Percentiles rank a stretch among this genome's conserved stretches.
These are phyloP conservation scores for Podarcis lilfordi DNA, from an alignment of 2,797 vertebrate species.

Conservation along the genomic window DNA sequence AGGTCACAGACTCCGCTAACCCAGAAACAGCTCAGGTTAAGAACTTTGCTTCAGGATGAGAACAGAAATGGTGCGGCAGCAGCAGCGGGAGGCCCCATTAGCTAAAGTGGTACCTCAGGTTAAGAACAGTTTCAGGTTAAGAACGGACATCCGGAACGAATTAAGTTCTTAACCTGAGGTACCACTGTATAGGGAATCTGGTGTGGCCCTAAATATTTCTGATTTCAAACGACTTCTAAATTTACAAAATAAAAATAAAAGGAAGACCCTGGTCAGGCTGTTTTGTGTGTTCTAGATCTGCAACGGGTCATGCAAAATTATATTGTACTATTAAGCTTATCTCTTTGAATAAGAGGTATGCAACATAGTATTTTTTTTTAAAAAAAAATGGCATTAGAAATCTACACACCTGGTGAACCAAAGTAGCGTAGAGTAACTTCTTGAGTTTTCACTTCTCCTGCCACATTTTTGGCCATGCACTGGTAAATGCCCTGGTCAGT, in stretches of 20 bases:
- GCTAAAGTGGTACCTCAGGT: no score
- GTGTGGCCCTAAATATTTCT: not conserved
- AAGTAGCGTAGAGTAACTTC: slow-evolving; percentile 96
- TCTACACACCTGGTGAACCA: slow-evolving; percentile 89
- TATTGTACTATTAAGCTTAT: slow-evolving; percentile 8
- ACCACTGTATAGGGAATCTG: not conserved
- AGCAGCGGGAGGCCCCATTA: no score
- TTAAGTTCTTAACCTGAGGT: no score
- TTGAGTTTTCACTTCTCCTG: slow-evolving; percentile 95
- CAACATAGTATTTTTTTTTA: not conserved
- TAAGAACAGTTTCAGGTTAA: no score
- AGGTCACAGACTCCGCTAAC: no score
- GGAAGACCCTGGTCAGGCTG: not conserved
- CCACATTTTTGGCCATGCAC: slow-evolving; percentile 98
- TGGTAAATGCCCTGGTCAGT: slow-evolving; percentile 97
- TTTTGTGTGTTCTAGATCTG: not conserved
- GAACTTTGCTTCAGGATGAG: no score
- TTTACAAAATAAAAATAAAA: not conserved
- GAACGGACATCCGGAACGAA: no score
- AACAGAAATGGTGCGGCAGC: no score
- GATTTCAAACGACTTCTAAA: not conserved
- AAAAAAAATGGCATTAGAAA: not conserved
- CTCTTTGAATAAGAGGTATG: not conserved
- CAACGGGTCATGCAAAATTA: not conserved
- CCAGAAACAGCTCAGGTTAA: no score